Evolutionary conservation across 1,140 invertebrate species (phyloP).

Genomic region (Sycophaga agraensis): DNA sequence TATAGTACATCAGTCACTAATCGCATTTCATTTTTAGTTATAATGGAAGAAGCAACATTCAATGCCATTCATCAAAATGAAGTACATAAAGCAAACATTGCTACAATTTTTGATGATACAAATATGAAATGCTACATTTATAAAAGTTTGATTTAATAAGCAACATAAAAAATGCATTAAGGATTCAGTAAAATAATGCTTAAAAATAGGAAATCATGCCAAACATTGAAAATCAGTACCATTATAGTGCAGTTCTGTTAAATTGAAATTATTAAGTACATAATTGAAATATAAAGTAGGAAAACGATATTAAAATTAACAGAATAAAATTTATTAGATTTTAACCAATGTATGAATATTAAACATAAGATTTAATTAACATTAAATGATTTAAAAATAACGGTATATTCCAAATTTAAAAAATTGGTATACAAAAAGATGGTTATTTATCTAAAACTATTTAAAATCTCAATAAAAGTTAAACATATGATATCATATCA

Average conservation of each 20-base stretch:
- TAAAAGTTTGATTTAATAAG: neutral
- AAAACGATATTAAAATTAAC: conserved; percentile 12
- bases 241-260: neutral
- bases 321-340: neutral
- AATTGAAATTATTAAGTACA: conserved; percentile 14
- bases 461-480: neutral
- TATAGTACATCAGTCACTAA: conserved; percentile 5
- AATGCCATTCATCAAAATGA: conserved; percentile 5
- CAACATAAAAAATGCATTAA: neutral
- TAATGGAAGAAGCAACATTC: conserved; percentile 1
- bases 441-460: neutral
- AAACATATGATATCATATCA: too few relatives aligned
- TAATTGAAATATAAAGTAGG: conserved; percentile 11
- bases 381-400: conserved; percentile 2
- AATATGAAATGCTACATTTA: neutral
- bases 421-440: neutral
- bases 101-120: neutral
- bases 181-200: neutral
- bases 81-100: neutral
- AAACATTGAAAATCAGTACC: neutral
- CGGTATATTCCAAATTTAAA: neutral
- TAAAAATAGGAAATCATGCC: neutral
- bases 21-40: neutral
- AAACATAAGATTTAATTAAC: conserved; percentile 8
- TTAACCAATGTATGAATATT: neutral